These are phyloP conservation scores for Acropternis orthonyx DNA, from an alignment of 2,797 vertebrate genomes.

Conservation along the genomic window DNA sequence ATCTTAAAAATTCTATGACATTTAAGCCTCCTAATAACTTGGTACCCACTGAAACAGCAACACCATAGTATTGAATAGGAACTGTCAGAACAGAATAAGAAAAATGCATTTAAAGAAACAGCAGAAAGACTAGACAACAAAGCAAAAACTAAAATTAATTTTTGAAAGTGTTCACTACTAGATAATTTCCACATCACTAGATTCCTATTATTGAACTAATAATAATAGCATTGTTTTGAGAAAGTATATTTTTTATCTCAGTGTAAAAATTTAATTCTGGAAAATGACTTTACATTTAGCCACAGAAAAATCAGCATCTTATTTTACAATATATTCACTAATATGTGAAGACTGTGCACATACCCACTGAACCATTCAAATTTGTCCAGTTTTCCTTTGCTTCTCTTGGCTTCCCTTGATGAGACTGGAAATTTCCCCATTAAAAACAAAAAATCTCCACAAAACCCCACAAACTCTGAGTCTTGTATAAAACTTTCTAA, in stretches of 20 bases:
- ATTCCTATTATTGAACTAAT: conserved; percentile 35
- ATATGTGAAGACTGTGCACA: background rate
- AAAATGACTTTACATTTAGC: background rate
- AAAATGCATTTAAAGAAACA: conserved; percentile 39
- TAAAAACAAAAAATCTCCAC: background rate
- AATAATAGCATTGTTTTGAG: conserved; percentile 30
- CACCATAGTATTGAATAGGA: background rate
- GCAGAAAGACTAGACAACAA: conserved; percentile 12
- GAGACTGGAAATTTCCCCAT: background rate
- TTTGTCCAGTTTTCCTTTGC: background rate
- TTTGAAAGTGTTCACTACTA: background rate
- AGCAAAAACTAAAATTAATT: conserved; percentile 46
- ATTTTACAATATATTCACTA: background rate
- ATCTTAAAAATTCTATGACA: conserved; percentile 47
- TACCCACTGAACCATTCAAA: background rate
- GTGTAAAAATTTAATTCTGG: conserved; percentile 31
- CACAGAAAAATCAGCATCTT: background rate
- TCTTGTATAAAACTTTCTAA: background rate
- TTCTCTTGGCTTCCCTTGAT: background rate
- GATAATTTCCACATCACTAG: conserved; percentile 34
- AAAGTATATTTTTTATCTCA: conserved; percentile 11
- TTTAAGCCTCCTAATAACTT: conserved; percentile 42
- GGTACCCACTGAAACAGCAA: conserved; percentile 32
- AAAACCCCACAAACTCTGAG: fast-evolving
- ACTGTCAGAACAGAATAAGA: conserved; percentile 7